phyloP scores from a whole-genome alignment of 2,888 invertebrate species.

The Heliconius charithonia region DNA sequence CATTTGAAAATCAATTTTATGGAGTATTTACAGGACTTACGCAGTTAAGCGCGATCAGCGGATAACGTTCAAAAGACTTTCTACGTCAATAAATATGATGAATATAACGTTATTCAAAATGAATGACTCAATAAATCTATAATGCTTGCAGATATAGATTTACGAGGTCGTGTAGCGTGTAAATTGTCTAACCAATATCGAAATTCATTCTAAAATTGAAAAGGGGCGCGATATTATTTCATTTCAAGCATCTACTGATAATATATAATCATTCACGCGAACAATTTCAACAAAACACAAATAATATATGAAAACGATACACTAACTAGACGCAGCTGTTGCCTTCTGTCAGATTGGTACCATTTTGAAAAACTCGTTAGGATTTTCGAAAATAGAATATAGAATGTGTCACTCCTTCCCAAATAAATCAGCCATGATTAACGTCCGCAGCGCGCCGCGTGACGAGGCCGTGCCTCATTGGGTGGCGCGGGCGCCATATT shows the following conservation, averaged over 20 bases:
- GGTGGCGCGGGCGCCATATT: constrained; percentile 82
- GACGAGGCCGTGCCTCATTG: constrained; percentile 81
- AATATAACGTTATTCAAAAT: constrained; percentile 54
- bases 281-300: constrained; percentile 77
- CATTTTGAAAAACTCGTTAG: constrained; percentile 81
- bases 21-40: constrained; percentile 42
- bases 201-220: constrained; percentile 48
- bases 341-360: constrained; percentile 69
- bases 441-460: constrained; percentile 76
- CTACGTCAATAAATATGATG: constrained; percentile 62
- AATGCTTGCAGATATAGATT: constrained; percentile 64
- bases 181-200: constrained; percentile 64
- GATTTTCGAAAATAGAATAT: constrained; percentile 82
- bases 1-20: constrained; percentile 77
- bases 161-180: constrained; percentile 68
- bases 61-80: constrained; percentile 44
- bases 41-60: constrained; percentile 44
- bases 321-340: constrained; percentile 83
- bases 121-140: constrained; percentile 72
- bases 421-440: constrained; percentile 82
- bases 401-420: constrained; percentile 82
- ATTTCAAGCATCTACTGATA: constrained; percentile 53
- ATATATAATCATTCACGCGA: constrained; percentile 71
- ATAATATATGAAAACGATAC: constrained; percentile 62
- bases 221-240: constrained; percentile 58